Evolutionary conservation across 2,797 vertebrate species (phyloP).

Genomic region (Cetoscarus ocellatus): DNA sequence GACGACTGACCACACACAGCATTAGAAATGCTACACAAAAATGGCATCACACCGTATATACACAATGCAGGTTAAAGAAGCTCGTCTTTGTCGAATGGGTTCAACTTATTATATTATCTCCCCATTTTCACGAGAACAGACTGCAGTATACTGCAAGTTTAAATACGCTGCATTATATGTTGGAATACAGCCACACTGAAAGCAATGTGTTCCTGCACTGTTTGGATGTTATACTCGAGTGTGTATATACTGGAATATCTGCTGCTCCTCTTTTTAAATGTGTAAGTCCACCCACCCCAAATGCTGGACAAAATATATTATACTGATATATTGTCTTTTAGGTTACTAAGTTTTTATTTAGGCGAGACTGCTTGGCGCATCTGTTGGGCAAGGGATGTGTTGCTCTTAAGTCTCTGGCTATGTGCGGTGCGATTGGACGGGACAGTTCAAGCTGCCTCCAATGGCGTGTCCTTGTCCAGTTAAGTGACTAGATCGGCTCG

Average conservation of each 20-base stretch:
- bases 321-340: slow-evolving; percentile 83
- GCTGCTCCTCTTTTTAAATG: slow-evolving; percentile 73
- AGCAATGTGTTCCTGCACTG: slow-evolving; percentile 84
- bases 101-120: slow-evolving; percentile 74
- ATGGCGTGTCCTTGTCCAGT: slow-evolving; percentile 80
- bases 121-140: slow-evolving; percentile 73
- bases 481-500: slow-evolving; percentile 90
- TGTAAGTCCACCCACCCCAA: slow-evolving; percentile 75
- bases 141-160: slow-evolving; percentile 70
- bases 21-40: slow-evolving; percentile 84
- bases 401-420: slow-evolving; percentile 87
- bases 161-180: slow-evolving; percentile 78
- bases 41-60: slow-evolving; percentile 83
- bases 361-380: slow-evolving; percentile 85
- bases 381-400: slow-evolving; percentile 83
- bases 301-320: slow-evolving; percentile 83
- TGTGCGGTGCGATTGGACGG: slow-evolving; percentile 89
- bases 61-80: slow-evolving; percentile 82
- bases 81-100: slow-evolving; percentile 74
- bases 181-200: slow-evolving; percentile 80
- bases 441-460: slow-evolving; percentile 94
- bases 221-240: slow-evolving; percentile 70
- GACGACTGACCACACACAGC: slow-evolving; percentile 77
- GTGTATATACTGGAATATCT: slow-evolving; percentile 81
- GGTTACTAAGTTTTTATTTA: slow-evolving; percentile 87